Conservation (phyloP, 2,888 invertebrate genomes). For the Tenthredo amoena region DNA sequence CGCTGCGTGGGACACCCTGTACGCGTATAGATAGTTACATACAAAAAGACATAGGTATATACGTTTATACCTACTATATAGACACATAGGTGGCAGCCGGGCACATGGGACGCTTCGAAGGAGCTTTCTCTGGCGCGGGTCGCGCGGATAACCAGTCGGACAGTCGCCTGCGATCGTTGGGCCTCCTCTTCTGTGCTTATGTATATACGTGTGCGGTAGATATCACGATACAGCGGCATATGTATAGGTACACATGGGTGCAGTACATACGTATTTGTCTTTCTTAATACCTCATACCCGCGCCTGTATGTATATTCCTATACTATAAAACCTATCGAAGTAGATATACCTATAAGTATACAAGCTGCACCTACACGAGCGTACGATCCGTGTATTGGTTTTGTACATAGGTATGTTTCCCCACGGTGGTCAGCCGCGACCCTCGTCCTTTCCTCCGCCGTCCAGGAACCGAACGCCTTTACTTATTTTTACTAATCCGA, state of each 20-base stretch:
- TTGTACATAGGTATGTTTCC: not conserved
- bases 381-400: not conserved
- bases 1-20: constrained; percentile 27
- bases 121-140: constrained; percentile 63
- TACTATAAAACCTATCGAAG: not conserved
- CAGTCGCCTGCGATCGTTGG: constrained; percentile 30
- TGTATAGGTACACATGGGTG: not conserved
- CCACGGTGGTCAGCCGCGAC: not conserved
- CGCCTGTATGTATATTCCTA: not conserved
- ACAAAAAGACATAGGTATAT: not conserved
- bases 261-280: not conserved
- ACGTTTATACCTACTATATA: not conserved
- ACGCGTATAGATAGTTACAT: not conserved
- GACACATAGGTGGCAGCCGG: constrained; percentile 18
- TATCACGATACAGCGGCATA: not conserved
- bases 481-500: not conserved
- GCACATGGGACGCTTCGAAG: constrained; percentile 50
- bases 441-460: not conserved
- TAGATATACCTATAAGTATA: not conserved
- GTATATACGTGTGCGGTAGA: not conserved
- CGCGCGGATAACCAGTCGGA: constrained; percentile 56
- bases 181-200: constrained; percentile 27
- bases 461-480: not conserved
- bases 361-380: not conserved
- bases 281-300: not conserved